These are phyloP conservation scores for Pygocentrus nattereri DNA, from an alignment of 2,797 vertebrate species.

Conservation along the genomic window DNA sequence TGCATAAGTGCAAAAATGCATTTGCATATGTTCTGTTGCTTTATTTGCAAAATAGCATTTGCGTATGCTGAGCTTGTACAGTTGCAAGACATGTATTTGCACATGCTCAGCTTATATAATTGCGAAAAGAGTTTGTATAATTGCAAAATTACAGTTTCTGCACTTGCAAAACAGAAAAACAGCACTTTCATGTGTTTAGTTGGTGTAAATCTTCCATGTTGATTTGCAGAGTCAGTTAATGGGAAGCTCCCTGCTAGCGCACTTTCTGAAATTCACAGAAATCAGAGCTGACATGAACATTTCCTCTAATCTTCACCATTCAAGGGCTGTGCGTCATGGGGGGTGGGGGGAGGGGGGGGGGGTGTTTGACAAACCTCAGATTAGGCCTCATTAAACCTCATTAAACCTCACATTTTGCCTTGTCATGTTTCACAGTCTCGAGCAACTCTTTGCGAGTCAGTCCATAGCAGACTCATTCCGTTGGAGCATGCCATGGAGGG, in stretches of 20 bases:
- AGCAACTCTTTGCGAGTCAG: conserved; percentile 1
- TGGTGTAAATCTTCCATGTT: neutral
- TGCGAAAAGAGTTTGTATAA: no score
- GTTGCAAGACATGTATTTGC: neutral
- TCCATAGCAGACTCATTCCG: neutral
- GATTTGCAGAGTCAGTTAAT: neutral
- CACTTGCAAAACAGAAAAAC: neutral
- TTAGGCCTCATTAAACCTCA: conserved; percentile 37
- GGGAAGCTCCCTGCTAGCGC: neutral
- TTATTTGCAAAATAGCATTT: no score
- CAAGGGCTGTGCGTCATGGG: neutral
- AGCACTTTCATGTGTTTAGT: no score
- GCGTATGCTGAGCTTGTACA: no score
- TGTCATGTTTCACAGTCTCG: conserved; percentile 34
- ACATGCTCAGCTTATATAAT: neutral
- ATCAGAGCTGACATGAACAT: neutral
- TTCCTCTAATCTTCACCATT: conserved; percentile 16
- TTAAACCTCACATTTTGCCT: conserved; percentile 24
- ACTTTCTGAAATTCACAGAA: neutral
- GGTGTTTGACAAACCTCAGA: conserved; percentile 8
- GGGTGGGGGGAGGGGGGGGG: neutral
- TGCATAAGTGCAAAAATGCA: neutral
- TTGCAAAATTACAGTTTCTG: no score
- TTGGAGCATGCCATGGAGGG: neutral
- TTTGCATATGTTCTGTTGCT: neutral